phyloP scores from a whole-genome alignment of 2,113 vertebrate species.

The Neodontobutis hainanensis region DNA sequence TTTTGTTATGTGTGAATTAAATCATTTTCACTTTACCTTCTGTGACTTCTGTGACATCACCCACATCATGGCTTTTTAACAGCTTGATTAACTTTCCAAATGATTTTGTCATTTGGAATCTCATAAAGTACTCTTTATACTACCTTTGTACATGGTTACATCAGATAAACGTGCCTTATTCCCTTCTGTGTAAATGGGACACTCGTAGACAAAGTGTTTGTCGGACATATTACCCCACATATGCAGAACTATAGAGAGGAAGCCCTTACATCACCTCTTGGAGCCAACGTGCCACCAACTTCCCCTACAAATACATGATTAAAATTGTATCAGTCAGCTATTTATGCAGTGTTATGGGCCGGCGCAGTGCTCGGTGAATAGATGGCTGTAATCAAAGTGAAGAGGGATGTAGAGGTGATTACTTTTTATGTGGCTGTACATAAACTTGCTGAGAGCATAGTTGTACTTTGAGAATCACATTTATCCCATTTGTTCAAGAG shows the following conservation, averaged over 20 bases:
- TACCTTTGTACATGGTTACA: not conserved
- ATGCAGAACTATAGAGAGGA: not conserved
- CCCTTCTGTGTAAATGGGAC: not conserved
- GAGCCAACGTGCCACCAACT: constrained; percentile 3
- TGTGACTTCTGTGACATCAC: no score
- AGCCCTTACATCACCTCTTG: constrained; percentile 27
- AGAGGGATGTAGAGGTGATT: constrained; percentile 2
- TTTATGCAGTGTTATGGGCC: constrained; percentile 20
- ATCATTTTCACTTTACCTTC: no score
- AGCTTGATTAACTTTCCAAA: no score
- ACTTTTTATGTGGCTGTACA: constrained; percentile 3
- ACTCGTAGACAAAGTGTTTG: not conserved
- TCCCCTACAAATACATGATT: constrained; percentile 27
- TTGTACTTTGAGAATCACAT: not conserved
- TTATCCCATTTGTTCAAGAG: not conserved
- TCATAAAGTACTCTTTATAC: no score
- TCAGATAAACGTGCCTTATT: no score
- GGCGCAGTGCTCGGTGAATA: constrained; percentile 1
- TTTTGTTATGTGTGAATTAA: no score
- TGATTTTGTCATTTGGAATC: no score
- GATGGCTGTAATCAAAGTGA: constrained; percentile 13
- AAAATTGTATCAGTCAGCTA: constrained; percentile 33
- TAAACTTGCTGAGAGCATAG: not conserved
- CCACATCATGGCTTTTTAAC: no score
- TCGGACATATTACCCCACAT: not conserved